These are phyloP conservation scores for Andrena flavipes DNA, from an alignment of 2,888 invertebrate genomes.

Conservation along the genomic window DNA sequence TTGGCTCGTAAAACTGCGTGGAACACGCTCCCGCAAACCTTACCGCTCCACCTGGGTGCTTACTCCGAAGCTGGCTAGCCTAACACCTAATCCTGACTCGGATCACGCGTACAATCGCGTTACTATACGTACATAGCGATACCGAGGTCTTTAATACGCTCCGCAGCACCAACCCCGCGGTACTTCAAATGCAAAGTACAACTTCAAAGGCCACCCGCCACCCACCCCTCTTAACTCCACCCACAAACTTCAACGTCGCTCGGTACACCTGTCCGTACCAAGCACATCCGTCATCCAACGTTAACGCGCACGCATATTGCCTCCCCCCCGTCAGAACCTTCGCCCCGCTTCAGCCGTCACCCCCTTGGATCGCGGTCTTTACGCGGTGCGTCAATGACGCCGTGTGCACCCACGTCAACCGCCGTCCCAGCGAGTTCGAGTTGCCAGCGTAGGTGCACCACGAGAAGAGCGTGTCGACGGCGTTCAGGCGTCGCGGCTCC, in stretches of 20 bases:
- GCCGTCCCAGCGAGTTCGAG: background rate
- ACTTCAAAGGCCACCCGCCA: no score
- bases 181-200: no score
- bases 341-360: background rate
- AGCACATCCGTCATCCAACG: no score
- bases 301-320: background rate
- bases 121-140: no score
- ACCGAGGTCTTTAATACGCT: no score
- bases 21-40: slow-evolving; percentile 4
- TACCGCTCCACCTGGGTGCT: background rate
- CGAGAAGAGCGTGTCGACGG: slow-evolving; percentile 30
- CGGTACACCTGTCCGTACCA: no score
- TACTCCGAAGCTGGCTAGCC: background rate
- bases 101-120: no score
- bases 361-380: background rate
- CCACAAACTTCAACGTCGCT: no score
- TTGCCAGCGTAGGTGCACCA: slow-evolving; percentile 11
- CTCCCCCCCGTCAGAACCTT: background rate
- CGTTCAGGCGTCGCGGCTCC: slow-evolving; percentile 42
- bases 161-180: no score
- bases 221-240: no score
- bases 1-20: slow-evolving; percentile 33
- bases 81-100: no score
- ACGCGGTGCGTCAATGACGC: slow-evolving; percentile 28
- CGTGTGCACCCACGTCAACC: slow-evolving; percentile 36